Evolutionary conservation across 2,888 invertebrate genomes (phyloP).

Genomic region (Philereme transversata): DNA sequence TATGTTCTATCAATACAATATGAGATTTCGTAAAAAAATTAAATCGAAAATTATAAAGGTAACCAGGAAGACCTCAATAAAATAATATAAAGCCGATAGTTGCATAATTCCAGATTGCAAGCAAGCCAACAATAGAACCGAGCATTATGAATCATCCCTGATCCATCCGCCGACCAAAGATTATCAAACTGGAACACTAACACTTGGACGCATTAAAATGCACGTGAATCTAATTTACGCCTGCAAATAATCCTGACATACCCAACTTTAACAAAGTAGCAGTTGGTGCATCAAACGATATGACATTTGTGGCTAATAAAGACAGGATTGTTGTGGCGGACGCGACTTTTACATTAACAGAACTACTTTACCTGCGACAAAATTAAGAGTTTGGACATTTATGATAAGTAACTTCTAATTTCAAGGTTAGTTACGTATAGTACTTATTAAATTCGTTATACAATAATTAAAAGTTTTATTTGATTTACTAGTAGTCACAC

Average conservation of each 20-base stretch:
- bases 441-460: too few relatives aligned
- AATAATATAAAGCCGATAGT: slow-evolving; percentile 60
- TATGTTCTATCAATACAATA: too few relatives aligned
- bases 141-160: slow-evolving; percentile 80
- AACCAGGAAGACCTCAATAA: slow-evolving; percentile 27
- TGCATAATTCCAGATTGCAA: slow-evolving; percentile 74
- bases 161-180: slow-evolving; percentile 77
- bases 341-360: slow-evolving; percentile 3
- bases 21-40: too few relatives aligned
- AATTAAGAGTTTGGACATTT: too few relatives aligned
- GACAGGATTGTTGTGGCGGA: slow-evolving; percentile 1
- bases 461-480: too few relatives aligned
- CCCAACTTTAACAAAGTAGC: slow-evolving; percentile 76
- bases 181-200: slow-evolving; percentile 82
- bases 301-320: slow-evolving; percentile 70
- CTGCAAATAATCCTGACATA: slow-evolving; percentile 63
- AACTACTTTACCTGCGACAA: too few relatives aligned
- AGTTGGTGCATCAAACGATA: slow-evolving; percentile 77
- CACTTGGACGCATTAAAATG: slow-evolving; percentile 80
- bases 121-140: slow-evolving; percentile 78
- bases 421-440: too few relatives aligned
- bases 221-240: slow-evolving; percentile 82
- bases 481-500: too few relatives aligned
- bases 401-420: too few relatives aligned
- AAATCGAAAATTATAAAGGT: slow-evolving; percentile 10